Percentiles rank a stretch among this genome's conserved stretches.
These are phyloP conservation scores for Margaritifera margaritifera DNA, from an alignment of 2,888 invertebrate genomes.

Conservation along the genomic window DNA sequence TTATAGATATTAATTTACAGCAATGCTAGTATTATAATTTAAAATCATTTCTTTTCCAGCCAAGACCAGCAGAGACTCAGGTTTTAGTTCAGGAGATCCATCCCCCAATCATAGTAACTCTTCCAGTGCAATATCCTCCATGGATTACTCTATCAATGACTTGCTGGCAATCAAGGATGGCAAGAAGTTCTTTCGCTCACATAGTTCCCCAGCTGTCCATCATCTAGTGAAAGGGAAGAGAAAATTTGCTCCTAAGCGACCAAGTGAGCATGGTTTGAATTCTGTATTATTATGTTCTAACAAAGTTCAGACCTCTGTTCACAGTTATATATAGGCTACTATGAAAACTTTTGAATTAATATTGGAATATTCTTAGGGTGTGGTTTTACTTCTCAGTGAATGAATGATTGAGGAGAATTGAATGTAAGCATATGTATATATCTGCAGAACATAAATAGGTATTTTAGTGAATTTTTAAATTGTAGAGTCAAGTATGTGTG, in stretches of 20 bases:
- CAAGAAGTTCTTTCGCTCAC: conserved; percentile 43
- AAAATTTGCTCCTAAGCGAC: conserved; percentile 34
- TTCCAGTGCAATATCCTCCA: conserved; percentile 22
- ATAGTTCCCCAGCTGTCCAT: conserved; percentile 42
- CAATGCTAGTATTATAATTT: conserved; percentile 1
- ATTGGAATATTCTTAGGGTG: no score
- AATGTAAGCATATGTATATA: no score
- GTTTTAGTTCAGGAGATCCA: conserved; percentile 68
- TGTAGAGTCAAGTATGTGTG: no score
- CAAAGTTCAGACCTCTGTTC: no score
- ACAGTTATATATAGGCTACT: no score
- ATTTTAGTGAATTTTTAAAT: no score
- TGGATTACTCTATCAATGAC: conserved; percentile 26
- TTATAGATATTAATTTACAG: no score
- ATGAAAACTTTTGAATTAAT: no score
- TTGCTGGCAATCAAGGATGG: conserved; percentile 17
- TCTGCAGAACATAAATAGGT: no score
- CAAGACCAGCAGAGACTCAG: conserved; percentile 67
- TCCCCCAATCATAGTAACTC: conserved; percentile 62
- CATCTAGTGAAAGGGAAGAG: conserved; percentile 29
- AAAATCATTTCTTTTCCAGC: conserved; percentile 33
- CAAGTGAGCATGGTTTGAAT: conserved; percentile 31
- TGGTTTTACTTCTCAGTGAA: no score
- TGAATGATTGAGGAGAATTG: no score
- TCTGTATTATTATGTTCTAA: no score